Evolutionary conservation across 1,140 invertebrate genomes (phyloP), one percentile per base, ranked within the genome.

Genomic region (Melitaea cinxia): DNA sequence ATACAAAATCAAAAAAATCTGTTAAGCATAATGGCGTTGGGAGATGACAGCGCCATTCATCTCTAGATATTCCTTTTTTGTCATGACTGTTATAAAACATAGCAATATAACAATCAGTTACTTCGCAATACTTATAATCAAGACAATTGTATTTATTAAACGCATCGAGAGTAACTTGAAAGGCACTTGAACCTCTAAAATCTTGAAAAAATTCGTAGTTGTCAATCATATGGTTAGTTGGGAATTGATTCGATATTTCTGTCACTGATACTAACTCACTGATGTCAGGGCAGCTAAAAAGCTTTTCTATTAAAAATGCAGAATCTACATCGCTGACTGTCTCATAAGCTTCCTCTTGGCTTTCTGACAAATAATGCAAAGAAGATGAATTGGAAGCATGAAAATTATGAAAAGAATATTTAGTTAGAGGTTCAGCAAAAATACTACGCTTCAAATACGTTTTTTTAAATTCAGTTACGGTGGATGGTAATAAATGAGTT

Each of bases 1-100:
- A 70, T 21, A 93, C 86, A 74, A 92, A 92, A 56, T 93, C 88
- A 75, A 90, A 91, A 82, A 93, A 93, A 68, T 93, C 92, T 73
- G 89, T 82, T 15, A 93, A 73, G 56, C 91, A 90, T 26, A 93
- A 71, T 2, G 92, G 86, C n/a, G 92, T 93, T 2, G 89, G 78
- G 57, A 93, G 68, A 66, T 82, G 88, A 53, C 83, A 79, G 3
- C 83, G 72, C 82, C 86, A 86, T 69, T 85, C 83, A 33, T 86
- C 76, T 21, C 85, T 70, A 4, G 68, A 72, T 60, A 90, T 72
- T 0, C 77, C 78, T 42, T 85, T 74, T 19, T 73, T 66, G 64
- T 83, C 70, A 37, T 88, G 77, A 59, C 80, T 80, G 72, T 92
- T 91, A 66, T 73, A 88, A 72, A 90, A 91, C 83, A 88, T 84